These are phyloP conservation scores for Neoarius graeffei DNA, from an alignment of 2,113 vertebrate genomes.

Conservation along the genomic window DNA sequence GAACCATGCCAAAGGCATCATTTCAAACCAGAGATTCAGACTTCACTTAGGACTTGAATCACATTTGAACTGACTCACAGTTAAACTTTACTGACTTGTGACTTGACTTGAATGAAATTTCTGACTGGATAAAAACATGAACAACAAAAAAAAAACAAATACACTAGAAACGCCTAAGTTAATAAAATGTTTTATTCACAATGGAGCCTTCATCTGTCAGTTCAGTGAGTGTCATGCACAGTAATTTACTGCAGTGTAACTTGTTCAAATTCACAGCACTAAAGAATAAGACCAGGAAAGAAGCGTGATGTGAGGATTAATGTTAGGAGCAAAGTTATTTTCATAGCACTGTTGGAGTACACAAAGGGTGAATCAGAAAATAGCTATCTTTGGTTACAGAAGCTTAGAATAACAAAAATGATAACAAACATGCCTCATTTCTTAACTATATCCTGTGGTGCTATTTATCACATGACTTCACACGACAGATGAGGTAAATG, in stretches of 20 bases:
- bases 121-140: neutral
- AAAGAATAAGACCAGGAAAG: neutral
- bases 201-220: neutral
- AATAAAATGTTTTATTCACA: neutral
- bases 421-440: neutral
- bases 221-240: neutral
- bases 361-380: neutral
- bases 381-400: neutral
- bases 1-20: neutral
- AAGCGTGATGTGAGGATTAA: neutral
- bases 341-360: neutral
- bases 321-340: neutral
- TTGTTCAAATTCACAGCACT: constrained; percentile 3
- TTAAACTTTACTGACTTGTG: neutral
- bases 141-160: neutral
- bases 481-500: neutral
- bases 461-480: neutral
- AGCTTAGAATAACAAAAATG: neutral
- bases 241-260: constrained; percentile 6
- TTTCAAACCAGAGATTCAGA: neutral
- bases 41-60: neutral
- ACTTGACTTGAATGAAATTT: neutral
- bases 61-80: neutral
- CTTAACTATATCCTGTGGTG: neutral
- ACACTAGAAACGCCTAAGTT: neutral